Evolutionary conservation across 2,113 vertebrate genomes (phyloP).

Genomic region (Neolamprologus ventralis): DNA sequence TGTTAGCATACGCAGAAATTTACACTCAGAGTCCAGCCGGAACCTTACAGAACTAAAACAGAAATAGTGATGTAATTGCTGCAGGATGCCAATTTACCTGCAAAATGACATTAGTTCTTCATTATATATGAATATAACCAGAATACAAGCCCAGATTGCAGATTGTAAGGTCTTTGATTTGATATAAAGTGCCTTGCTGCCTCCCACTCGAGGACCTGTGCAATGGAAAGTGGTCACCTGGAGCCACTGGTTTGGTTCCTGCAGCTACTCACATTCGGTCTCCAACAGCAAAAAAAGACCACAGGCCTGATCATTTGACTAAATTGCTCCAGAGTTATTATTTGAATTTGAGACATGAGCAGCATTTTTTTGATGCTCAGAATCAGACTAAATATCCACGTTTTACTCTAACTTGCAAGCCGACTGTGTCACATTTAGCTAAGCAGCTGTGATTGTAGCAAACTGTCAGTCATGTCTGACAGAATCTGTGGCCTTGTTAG

Average conservation of each 20-base stretch:
- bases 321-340: not conserved
- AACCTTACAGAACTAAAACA: not conserved
- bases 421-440: not conserved
- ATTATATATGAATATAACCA: not conserved
- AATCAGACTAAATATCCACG: not conserved
- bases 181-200: not conserved
- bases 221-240: not conserved
- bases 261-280: not conserved
- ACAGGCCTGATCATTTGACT: not conserved
- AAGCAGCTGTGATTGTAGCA: slow-evolving; percentile 14
- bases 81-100: not conserved
- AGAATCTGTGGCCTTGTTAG: slow-evolving; percentile 53
- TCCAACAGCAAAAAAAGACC: not conserved
- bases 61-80: not conserved
- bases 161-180: not conserved
- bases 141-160: not conserved
- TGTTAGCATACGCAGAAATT: not conserved
- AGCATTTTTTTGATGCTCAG: not conserved
- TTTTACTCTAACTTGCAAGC: not conserved
- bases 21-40: not conserved
- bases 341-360: not conserved
- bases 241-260: not conserved
- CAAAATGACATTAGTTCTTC: not conserved
- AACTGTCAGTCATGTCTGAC: slow-evolving; percentile 34
- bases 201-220: not conserved